A percentile compares a stretch with the other conserved stretches of the same genome.
These are phyloP conservation scores for Anadara kagoshimensis DNA, from an alignment of 1,140 invertebrate species.

Conservation along the genomic window DNA sequence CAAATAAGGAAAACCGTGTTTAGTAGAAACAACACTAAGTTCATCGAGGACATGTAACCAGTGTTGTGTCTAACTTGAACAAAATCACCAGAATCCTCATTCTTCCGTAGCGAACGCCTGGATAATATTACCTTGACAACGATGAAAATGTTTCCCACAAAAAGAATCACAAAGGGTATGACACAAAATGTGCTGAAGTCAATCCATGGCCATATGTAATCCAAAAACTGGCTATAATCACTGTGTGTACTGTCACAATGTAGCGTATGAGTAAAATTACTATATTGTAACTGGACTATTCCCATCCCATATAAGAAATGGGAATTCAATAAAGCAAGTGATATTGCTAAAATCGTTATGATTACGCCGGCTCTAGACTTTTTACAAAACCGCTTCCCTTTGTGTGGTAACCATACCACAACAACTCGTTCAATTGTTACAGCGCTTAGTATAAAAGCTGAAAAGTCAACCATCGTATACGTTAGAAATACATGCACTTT, in stretches of 20 bases:
- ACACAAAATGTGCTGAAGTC: neutral
- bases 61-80: neutral
- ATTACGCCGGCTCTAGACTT: neutral
- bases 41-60: conserved; percentile 43
- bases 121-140: neutral
- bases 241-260: neutral
- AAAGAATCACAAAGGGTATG: conserved; percentile 6
- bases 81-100: no score
- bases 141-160: conserved; percentile 1
- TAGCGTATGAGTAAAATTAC: neutral
- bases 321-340: neutral
- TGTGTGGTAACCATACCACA: neutral
- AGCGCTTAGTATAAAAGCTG: conserved; percentile 4
- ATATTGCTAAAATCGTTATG: neutral
- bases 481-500: neutral
- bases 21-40: conserved; percentile 36
- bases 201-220: neutral
- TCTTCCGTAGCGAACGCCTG: neutral
- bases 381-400: neutral
- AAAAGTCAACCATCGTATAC: neutral
- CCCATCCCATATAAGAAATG: neutral
- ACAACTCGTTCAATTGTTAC: conserved; percentile 6
- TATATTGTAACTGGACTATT: neutral
- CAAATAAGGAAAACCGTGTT: conserved; percentile 47
- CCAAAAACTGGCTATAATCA: conserved; percentile 12